phyloP scores from a whole-genome alignment of 2,888 invertebrate genomes.

The Linnaemya vulpina region DNA sequence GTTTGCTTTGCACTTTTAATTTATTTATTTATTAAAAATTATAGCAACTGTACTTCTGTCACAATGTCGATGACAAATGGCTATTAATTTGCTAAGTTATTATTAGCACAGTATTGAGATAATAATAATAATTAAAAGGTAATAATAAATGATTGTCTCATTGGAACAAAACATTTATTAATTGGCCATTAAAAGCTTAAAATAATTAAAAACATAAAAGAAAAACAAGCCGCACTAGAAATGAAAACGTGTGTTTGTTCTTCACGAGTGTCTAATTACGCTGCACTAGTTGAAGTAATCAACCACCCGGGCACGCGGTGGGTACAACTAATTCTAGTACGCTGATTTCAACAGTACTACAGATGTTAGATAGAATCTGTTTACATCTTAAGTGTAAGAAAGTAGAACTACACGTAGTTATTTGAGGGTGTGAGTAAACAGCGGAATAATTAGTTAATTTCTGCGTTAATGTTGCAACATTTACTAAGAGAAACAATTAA shows the following conservation, averaged over 20 bases:
- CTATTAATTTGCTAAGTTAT: constrained; percentile 23
- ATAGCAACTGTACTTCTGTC: constrained; percentile 16
- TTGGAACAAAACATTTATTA: constrained; percentile 43
- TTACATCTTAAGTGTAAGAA: no score
- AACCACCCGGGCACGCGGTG: neutral
- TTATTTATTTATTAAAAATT: constrained; percentile 1
- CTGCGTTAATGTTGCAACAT: no score
- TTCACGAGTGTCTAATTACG: neutral
- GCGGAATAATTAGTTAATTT: no score
- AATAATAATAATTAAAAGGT: constrained; percentile 27
- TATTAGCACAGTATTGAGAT: constrained; percentile 9
- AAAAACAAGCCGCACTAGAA: neutral
- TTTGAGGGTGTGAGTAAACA: no score
- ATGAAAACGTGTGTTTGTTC: constrained; percentile 2
- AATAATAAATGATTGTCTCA: constrained; percentile 49
- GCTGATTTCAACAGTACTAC: neutral
- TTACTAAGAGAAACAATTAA: no score
- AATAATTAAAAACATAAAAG: constrained; percentile 30
- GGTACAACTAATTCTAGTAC: neutral
- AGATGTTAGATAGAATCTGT: no score
- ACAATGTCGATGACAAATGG: constrained; percentile 23
- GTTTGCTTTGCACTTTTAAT: neutral
- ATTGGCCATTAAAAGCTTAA: constrained; percentile 33
- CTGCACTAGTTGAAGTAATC: neutral
- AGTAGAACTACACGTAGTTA: no score